Evolutionary conservation across 2,888 invertebrate genomes (phyloP).

Genomic region (Craniophora ligustri): DNA sequence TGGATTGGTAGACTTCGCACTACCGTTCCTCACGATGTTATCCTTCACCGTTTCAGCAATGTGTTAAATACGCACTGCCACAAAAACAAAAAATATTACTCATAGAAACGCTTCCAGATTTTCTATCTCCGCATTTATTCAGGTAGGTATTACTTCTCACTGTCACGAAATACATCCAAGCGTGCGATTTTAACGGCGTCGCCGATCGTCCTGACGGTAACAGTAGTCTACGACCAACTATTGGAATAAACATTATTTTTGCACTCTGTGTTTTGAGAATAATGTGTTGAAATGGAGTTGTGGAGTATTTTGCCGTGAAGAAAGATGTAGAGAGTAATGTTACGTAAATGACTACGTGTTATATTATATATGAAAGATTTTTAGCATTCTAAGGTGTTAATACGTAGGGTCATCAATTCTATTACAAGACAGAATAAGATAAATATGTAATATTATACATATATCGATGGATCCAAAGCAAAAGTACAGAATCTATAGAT

Average conservation of each 20-base stretch:
- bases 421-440: no score
- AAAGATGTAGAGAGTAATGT: background rate
- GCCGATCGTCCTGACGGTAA: constrained; percentile 38
- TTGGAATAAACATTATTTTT: constrained; percentile 43
- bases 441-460: no score
- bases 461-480: no score
- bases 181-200: constrained; percentile 73
- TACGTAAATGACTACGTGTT: no score
- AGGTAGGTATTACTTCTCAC: constrained; percentile 62
- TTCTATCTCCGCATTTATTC: constrained; percentile 44
- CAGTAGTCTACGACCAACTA: constrained; percentile 30
- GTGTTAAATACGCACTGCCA: no score
- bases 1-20: no score
- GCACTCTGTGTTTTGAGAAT: constrained; percentile 4
- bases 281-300: background rate
- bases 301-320: background rate
- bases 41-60: no score
- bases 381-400: no score
- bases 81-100: background rate
- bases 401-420: no score
- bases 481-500: no score
- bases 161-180: constrained; percentile 73
- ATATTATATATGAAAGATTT: no score
- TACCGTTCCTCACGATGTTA: no score
- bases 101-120: constrained; percentile 19